phyloP scores from a whole-genome alignment of 2,113 vertebrate genomes.

The Terrapene triunguis region DNA sequence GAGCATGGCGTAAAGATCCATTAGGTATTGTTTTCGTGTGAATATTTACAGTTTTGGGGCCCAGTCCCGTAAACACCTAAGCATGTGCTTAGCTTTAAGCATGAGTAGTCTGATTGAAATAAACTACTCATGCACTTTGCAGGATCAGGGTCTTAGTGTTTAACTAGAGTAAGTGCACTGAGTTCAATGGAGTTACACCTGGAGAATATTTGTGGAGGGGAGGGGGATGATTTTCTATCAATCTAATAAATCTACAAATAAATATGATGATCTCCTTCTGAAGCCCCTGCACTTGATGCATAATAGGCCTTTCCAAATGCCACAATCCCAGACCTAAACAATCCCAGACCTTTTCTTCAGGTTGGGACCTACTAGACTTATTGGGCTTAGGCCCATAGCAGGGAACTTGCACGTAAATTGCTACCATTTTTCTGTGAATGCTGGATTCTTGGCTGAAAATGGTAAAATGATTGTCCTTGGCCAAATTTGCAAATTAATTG shows the following conservation, averaged over 20 bases:
- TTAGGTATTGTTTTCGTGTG: slow-evolving; percentile 60
- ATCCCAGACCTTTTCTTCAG: slow-evolving; percentile 24
- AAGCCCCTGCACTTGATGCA: slow-evolving; percentile 47
- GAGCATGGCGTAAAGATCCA: neutral
- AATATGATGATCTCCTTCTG: slow-evolving; percentile 14
- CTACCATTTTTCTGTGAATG: neutral
- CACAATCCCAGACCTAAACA: neutral
- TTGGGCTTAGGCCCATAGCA: neutral
- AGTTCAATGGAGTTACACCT: slow-evolving; percentile 32
- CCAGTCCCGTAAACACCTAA: slow-evolving; percentile 24
- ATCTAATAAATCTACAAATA: slow-evolving; percentile 55
- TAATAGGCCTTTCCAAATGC: neutral
- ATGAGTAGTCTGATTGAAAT: neutral
- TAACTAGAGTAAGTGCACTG: neutral
- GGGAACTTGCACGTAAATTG: slow-evolving; percentile 5
- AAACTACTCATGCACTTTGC: slow-evolving; percentile 25
- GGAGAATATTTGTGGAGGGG: slow-evolving; percentile 26
- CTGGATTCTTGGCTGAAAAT: neutral
- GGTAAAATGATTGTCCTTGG: neutral
- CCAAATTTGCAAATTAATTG: neutral
- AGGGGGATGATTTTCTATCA: slow-evolving; percentile 17
- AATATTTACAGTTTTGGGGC: slow-evolving; percentile 56
- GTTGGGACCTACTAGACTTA: slow-evolving; percentile 39
- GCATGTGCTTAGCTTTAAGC: slow-evolving; percentile 5
- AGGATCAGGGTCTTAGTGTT: slow-evolving; percentile 34